phyloP scores from a whole-genome alignment of 2,797 vertebrate genomes.

The Platyrinchus mystaceus region DNA sequence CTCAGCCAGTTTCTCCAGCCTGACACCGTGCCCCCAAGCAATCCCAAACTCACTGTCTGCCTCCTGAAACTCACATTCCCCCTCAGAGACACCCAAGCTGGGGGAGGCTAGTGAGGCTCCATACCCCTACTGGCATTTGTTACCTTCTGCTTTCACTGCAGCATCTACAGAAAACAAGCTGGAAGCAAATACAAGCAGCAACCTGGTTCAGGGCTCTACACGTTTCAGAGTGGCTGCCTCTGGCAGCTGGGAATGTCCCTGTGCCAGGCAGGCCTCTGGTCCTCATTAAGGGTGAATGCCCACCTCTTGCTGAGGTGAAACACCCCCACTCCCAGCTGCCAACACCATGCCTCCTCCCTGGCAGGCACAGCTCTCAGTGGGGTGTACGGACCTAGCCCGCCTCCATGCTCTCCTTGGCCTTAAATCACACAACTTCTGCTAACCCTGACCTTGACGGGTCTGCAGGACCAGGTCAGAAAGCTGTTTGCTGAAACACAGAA shows the following conservation, averaged over 20 bases:
- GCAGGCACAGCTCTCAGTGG: accelerated
- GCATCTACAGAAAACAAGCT: not conserved
- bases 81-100: not conserved
- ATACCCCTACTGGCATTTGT: not conserved
- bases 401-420: not conserved
- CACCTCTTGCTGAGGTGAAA: accelerated
- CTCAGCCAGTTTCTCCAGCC: conserved; percentile 48
- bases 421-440: not conserved
- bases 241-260: not conserved
- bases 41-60: not conserved
- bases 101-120: not conserved
- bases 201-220: not conserved
- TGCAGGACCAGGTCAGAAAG: not conserved
- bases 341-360: accelerated
- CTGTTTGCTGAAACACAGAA: not conserved
- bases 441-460: not conserved
- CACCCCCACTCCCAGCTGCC: accelerated
- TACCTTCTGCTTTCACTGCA: not conserved
- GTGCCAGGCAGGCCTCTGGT: not conserved
- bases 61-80: not conserved
- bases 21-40: not conserved
- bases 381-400: accelerated
- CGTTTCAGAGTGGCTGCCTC: not conserved
- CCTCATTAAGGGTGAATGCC: not conserved
- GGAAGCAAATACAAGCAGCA: not conserved